phyloP scores from a whole-genome alignment of 92 coral and sea anemone genomes.

The Ricordea florida region DNA sequence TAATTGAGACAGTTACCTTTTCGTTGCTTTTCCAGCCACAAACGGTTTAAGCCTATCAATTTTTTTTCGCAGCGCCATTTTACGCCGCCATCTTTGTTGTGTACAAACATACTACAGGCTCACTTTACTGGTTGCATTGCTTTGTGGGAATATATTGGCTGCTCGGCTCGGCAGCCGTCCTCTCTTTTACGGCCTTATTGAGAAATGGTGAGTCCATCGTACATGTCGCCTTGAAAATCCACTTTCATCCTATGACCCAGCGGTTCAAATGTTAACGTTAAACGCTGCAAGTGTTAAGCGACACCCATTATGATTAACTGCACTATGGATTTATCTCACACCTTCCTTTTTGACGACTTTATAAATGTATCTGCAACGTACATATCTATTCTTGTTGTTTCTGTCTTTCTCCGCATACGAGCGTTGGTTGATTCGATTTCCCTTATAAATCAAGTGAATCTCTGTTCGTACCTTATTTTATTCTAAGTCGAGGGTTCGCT shows the following conservation, averaged over 20 bases:
- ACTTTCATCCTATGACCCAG: slow-evolving; percentile 52
- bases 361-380: too few species aligned
- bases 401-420: too few species aligned
- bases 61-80: slow-evolving; percentile 91
- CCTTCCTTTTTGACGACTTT: too few species aligned
- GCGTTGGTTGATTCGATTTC: too few species aligned
- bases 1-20: slow-evolving; percentile 67
- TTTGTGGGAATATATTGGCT: slow-evolving; percentile 23
- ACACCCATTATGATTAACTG: not conserved
- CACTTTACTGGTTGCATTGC: slow-evolving; percentile 6
- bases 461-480: too few species aligned
- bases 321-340: too few species aligned
- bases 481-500: too few species aligned
- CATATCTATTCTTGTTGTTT: too few species aligned
- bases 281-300: not conserved
- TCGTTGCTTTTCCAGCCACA: slow-evolving; percentile 81
- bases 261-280: not conserved
- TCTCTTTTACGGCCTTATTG: slow-evolving; percentile 79
- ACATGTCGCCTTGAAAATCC: slow-evolving; percentile 38
- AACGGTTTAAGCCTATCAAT: slow-evolving; percentile 84
- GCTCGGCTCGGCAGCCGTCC: slow-evolving; percentile 69
- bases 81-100: slow-evolving; percentile 93
- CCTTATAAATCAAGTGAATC: too few species aligned
- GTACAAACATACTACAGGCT: slow-evolving; percentile 53
- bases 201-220: slow-evolving; percentile 74